These are phyloP conservation scores for Epinotia brunnichana DNA, from an alignment of 2,888 invertebrate species.

Conservation along the genomic window DNA sequence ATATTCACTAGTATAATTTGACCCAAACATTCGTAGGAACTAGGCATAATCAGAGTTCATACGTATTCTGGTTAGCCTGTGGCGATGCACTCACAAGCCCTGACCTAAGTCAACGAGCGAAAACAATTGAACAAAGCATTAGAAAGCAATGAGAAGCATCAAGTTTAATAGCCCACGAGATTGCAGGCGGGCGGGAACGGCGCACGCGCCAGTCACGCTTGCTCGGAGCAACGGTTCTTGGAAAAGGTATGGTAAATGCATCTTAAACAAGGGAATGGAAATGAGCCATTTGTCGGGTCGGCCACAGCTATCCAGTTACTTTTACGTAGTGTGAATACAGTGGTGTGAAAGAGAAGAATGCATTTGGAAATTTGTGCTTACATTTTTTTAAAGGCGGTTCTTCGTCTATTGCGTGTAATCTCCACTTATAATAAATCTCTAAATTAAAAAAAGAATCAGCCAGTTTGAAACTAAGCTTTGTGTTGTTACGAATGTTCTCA, in stretches of 20 bases:
- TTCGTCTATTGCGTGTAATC: background rate
- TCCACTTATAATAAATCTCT: too few species aligned
- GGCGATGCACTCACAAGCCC: background rate
- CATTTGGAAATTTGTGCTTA: background rate
- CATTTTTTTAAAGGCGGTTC: background rate
- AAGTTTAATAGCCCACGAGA: constrained; percentile 30
- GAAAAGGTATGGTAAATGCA: background rate
- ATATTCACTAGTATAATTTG: background rate
- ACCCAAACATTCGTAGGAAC: background rate
- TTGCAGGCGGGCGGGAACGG: background rate
- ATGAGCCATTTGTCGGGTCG: background rate
- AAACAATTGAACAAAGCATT: constrained; percentile 19
- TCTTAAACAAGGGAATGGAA: constrained; percentile 8
- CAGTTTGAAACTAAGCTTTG: too few species aligned
- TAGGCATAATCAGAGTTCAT: background rate
- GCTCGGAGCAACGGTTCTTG: constrained; percentile 35
- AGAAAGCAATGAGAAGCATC: constrained; percentile 17
- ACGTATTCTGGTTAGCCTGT: background rate
- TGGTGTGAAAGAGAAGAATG: too few species aligned
- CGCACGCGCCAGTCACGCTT: constrained; percentile 36
- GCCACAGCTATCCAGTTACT: background rate
- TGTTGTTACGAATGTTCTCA: too few species aligned
- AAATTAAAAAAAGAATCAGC: too few species aligned
- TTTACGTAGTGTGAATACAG: too few species aligned
- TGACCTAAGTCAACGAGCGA: constrained; percentile 27